Percentiles rank a stretch among this genome's conserved stretches.
phyloP scores from a whole-genome alignment of 2,797 vertebrate species.

The Babyrousa celebensis region DNA sequence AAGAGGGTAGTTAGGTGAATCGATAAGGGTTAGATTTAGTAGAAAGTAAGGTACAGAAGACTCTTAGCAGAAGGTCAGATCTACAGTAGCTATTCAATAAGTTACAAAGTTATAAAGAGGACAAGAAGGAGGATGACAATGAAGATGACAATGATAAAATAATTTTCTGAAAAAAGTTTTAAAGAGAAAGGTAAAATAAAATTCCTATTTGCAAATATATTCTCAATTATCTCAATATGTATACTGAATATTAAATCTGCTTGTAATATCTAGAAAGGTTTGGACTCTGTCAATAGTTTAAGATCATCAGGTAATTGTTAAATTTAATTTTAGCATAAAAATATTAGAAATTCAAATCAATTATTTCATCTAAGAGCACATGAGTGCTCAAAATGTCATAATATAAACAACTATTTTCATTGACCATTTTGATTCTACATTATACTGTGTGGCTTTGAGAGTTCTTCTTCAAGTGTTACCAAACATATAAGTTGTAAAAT shows the following conservation, averaged over 20 bases:
- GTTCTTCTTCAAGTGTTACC: not conserved
- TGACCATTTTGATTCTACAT: not conserved
- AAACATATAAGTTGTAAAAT: not conserved
- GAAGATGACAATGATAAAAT: not conserved
- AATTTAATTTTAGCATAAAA: slow-evolving; percentile 21
- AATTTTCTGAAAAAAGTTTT: not conserved
- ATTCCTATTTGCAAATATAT: not conserved
- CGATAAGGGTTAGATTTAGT: no score
- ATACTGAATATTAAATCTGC: not conserved
- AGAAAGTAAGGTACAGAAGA: not conserved
- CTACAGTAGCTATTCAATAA: not conserved
- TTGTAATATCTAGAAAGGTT: not conserved
- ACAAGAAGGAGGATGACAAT: not conserved
- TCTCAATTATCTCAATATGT: not conserved
- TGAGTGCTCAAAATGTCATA: not conserved
- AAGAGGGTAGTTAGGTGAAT: no score
- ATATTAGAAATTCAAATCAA: not conserved
- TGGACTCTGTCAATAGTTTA: not conserved
- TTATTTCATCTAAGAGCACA: not conserved
- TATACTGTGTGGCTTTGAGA: not conserved
- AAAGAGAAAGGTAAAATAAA: slow-evolving; percentile 8
- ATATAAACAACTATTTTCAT: not conserved
- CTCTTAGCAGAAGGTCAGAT: not conserved
- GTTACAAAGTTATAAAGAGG: not conserved
- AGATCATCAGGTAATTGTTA: not conserved